Conservation (phyloP, 1,140 invertebrate species). For the Penaeus japonicus region DNA sequence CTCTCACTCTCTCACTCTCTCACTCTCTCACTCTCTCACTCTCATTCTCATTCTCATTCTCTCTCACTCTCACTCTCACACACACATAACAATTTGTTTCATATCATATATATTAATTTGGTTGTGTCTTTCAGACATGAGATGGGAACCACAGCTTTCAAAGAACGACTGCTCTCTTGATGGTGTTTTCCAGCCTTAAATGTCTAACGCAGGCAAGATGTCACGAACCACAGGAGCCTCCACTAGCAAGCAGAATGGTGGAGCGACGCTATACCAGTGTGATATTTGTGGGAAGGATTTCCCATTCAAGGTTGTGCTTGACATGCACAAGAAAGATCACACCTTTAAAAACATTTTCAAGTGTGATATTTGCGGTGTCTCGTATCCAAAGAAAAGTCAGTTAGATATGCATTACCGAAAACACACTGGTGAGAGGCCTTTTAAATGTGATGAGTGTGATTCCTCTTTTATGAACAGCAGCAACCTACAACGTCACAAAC, state of each 20-base stretch:
- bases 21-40: not conserved
- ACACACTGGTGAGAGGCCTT: conserved; percentile 43
- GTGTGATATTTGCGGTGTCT: conserved; percentile 33
- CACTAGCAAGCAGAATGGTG: conserved; percentile 41
- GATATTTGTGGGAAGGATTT: conserved; percentile 51
- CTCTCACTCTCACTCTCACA: not conserved
- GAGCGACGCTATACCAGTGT: conserved; percentile 40
- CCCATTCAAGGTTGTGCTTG: conserved; percentile 48
- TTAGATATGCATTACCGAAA: conserved; percentile 49
- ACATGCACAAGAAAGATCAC: conserved; percentile 52
- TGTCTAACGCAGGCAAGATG: conserved; percentile 43
- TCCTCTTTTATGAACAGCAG: conserved; percentile 52
- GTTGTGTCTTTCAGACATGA: not conserved
- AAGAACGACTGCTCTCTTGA: not conserved
- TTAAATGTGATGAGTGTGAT: conserved; percentile 48
- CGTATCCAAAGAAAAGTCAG: conserved; percentile 47
- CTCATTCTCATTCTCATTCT: not conserved
- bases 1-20: too few species aligned
- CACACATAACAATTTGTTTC: not conserved
- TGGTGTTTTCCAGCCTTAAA: conserved; percentile 1
- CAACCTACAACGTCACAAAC: conserved; percentile 47
- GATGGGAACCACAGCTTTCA: not conserved
- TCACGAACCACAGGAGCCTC: conserved; percentile 50
- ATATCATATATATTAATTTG: not conserved
- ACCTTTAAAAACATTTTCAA: conserved; percentile 45